Evolutionary conservation across 2,113 vertebrate species (phyloP).

Genomic region (Reinhardtius hippoglossoides): DNA sequence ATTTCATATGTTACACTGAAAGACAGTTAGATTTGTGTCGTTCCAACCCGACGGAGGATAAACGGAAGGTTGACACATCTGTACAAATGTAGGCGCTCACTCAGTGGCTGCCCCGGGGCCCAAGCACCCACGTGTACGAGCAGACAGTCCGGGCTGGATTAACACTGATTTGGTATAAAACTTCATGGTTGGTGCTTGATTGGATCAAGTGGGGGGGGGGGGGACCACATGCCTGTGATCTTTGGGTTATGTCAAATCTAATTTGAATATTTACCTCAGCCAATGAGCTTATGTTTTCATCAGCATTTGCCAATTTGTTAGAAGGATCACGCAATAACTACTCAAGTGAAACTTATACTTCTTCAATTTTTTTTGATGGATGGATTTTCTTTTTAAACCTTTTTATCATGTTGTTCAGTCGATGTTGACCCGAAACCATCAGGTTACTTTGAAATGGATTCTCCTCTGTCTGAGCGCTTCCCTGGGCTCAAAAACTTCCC

Average conservation of each 20-base stretch:
- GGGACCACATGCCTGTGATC: too few species aligned
- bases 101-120: neutral
- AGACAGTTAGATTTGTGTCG: constrained; percentile 12
- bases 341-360: too few species aligned
- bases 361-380: too few species aligned
- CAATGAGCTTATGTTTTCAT: too few species aligned
- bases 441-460: constrained; percentile 24
- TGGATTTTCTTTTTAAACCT: neutral
- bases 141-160: neutral
- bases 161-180: neutral
- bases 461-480: constrained; percentile 17
- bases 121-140: neutral
- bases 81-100: neutral
- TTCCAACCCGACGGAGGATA: neutral
- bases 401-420: neutral
- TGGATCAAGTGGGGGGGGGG: neutral
- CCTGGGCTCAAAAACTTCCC: constrained; percentile 32
- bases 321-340: too few species aligned
- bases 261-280: neutral
- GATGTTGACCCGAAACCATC: constrained; percentile 11
- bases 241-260: too few species aligned
- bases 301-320: too few species aligned
- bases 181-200: neutral
- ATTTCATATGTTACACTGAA: constrained; percentile 37
- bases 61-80: neutral